These are phyloP conservation scores for Hippocampus barbouri DNA, from an alignment of 2,113 vertebrate species.

Conservation along the genomic window DNA sequence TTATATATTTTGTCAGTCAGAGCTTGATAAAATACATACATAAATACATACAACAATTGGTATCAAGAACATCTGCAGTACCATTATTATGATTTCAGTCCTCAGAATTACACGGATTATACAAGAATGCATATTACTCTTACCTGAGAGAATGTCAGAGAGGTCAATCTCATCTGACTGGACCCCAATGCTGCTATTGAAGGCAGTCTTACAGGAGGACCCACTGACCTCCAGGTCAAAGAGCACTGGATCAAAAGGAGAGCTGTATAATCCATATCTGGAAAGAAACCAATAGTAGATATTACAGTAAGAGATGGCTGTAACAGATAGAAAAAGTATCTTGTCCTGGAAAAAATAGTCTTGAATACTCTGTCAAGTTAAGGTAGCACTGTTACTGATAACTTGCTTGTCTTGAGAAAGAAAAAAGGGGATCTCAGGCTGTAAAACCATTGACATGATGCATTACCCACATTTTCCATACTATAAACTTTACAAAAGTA, in stretches of 20 bases:
- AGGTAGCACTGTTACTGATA: not conserved
- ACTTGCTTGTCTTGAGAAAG: not conserved
- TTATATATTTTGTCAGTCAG: too few relatives aligned
- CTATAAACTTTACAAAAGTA: not conserved
- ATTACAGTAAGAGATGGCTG: not conserved
- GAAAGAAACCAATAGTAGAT: not conserved
- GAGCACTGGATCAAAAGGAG: conserved; percentile 96
- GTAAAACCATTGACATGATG: not conserved
- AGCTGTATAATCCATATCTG: conserved; percentile 97
- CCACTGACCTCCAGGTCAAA: conserved; percentile 98
- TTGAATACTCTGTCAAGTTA: not conserved
- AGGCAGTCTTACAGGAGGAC: conserved; percentile 96
- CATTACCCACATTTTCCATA: not conserved
- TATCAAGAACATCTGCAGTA: not conserved
- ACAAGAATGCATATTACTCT: not conserved
- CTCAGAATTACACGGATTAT: not conserved
- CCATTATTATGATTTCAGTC: too few relatives aligned
- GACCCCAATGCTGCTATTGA: conserved; percentile 89
- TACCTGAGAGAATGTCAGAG: conserved; percentile 98
- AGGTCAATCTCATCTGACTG: conserved; percentile 98
- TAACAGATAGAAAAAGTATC: not conserved
- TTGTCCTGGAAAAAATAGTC: not conserved
- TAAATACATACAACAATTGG: not conserved
- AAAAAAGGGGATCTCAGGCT: not conserved
- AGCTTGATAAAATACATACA: not conserved